Evolutionary conservation across 2,888 invertebrate species (phyloP).

Genomic region (Malthinus seriepunctatus): DNA sequence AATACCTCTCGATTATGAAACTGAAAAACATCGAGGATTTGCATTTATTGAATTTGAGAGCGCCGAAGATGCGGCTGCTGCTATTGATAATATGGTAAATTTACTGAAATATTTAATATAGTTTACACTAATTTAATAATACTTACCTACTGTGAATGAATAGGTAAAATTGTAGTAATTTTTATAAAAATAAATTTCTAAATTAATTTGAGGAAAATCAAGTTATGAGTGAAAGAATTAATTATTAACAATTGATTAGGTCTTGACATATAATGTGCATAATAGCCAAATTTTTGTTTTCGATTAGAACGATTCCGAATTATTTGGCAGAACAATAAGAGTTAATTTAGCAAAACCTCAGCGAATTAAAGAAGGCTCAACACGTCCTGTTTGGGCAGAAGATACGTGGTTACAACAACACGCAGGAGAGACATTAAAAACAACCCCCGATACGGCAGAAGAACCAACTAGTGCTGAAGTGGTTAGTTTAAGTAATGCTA

Average conservation of each 20-base stretch:
- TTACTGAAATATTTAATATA: not conserved
- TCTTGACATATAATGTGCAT: too few species aligned
- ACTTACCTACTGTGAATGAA: too few species aligned
- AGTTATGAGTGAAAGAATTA: not conserved
- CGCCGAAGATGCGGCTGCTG: conserved; percentile 97
- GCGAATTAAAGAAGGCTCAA: conserved; percentile 93
- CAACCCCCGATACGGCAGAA: conserved; percentile 52
- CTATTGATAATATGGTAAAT: conserved; percentile 97
- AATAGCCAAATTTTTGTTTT: too few species aligned
- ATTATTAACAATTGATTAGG: too few species aligned
- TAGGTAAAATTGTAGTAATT: too few species aligned
- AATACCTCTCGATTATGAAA: conserved; percentile 97
- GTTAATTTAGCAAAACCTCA: conserved; percentile 98
- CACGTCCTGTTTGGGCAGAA: conserved; percentile 96
- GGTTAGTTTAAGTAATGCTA: conserved; percentile 12
- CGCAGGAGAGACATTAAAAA: conserved; percentile 83
- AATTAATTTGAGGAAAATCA: too few species aligned
- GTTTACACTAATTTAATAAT: too few species aligned
- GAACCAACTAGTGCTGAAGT: conserved; percentile 38
- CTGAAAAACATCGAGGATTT: conserved; percentile 97
- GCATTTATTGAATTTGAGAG: conserved; percentile 98
- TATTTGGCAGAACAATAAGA: conserved; percentile 94
- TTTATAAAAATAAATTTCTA: too few species aligned
- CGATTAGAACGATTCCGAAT: conserved; percentile 90
- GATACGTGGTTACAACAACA: conserved; percentile 98